Evolutionary conservation across 2,113 vertebrate species (phyloP), one percentile per base, ranked within the genome.

Genomic region (Ammospiza caudacuta): DNA sequence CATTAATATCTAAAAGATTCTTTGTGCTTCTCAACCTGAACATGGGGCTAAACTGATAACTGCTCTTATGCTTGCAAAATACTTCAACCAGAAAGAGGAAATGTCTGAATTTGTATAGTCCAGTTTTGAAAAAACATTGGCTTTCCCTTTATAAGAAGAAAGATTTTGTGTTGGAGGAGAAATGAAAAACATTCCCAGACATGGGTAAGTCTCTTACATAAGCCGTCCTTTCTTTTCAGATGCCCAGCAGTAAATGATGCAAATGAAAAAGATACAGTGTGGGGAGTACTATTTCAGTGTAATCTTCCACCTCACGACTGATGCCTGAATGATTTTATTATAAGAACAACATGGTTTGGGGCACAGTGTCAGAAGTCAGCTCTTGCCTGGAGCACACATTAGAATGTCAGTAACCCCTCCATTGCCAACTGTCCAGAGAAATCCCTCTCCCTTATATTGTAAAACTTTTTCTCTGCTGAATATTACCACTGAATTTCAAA

Each of bases 311-410:
- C 75, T 89, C 79, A 51, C 0, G 1, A 93, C 92, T 92, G 83
- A 95, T 92, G 92, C 86, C 87, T 97, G 88, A 96, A 93, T 96
- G 92, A 82, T 95, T 97, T 96, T 96, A 89, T 97, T 97, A 88
- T 95, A 91, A 94, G 83, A 90, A 94, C 91, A 96, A 93, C 94
- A 84, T 94, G 69, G 90, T 90, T 93, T 91, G 90, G 80, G 93
- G 72, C 95, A 95, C 58, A 59, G 75, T 94, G 81, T 96, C 96
- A 91, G 78, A 93, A 97, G 90, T 55, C 93, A 92, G 85, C 58
- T 87, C 29, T 93, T 95, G 93, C 91, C 92, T 89, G 79, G 44
- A 95, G 94, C 75, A 31, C 4, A 17, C 55, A 68, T 87, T 59
- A 64, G 62, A 90, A 79, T 0, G 0, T 78, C 44, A 91, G 75